phyloP scores from a whole-genome alignment of 2,888 invertebrate species.

The Eristalis intricaria region DNA sequence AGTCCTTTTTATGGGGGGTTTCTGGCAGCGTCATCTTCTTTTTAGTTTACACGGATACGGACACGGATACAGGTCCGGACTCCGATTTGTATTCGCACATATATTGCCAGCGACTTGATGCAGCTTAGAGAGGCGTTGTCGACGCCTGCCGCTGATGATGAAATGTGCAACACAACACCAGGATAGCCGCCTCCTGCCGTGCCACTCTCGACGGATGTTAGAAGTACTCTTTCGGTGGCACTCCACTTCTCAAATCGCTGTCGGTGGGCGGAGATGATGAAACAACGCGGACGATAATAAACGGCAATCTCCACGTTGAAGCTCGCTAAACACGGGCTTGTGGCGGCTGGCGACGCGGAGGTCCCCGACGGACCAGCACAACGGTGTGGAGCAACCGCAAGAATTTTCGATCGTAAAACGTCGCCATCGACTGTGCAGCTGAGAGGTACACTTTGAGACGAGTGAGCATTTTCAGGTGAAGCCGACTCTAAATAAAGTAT shows the following conservation, averaged over 20 bases:
- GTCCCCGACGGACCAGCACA: not conserved
- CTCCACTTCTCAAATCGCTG: constrained; percentile 31
- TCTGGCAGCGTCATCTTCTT: constrained; percentile 65
- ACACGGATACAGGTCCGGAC: not conserved
- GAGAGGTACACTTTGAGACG: not conserved
- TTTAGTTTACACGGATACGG: constrained; percentile 35
- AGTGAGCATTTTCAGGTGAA: not conserved
- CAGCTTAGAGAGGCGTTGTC: constrained; percentile 52
- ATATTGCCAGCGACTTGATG: constrained; percentile 39
- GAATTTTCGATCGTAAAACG: not conserved
- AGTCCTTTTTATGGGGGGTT: constrained; percentile 48
- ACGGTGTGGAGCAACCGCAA: not conserved
- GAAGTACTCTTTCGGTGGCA: constrained; percentile 19
- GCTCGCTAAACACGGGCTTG: not conserved
- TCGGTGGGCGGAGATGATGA: not conserved
- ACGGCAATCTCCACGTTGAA: not conserved
- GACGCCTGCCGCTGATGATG: constrained; percentile 43
- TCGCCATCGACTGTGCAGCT: not conserved
- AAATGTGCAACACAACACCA: constrained; percentile 48
- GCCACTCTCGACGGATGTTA: constrained; percentile 26
- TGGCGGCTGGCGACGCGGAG: not conserved
- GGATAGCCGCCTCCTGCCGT: not conserved
- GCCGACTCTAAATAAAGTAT: not conserved
- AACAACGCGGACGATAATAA: not conserved
- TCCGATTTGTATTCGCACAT: not conserved